Conservation (phyloP, 1,140 invertebrate species). For the Belonocnema kinseyi region DNA sequence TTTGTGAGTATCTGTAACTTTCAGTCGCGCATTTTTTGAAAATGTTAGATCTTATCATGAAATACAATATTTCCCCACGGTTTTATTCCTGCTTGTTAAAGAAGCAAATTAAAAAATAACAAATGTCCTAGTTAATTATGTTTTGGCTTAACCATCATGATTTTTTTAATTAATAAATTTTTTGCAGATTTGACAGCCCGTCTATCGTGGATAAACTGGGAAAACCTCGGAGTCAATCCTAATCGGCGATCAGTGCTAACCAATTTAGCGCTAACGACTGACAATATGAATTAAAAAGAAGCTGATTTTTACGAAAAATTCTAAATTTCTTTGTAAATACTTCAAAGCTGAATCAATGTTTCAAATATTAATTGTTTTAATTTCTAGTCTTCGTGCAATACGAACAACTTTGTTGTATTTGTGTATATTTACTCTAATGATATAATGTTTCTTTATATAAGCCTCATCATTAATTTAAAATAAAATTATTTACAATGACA, state of each 20-base stretch:
- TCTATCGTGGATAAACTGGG: conserved; percentile 99
- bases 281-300: conserved; percentile 79
- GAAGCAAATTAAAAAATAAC: too few relatives aligned
- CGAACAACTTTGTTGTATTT: conserved; percentile 56
- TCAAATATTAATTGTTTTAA: conserved; percentile 50
- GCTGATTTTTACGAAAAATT: conserved; percentile 36
- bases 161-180: conserved; percentile 39
- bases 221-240: conserved; percentile 95
- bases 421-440: conserved; percentile 26
- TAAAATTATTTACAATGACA: too few relatives aligned
- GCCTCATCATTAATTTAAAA: not conserved
- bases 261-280: conserved; percentile 86
- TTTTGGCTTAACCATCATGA: not conserved
- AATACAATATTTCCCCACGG: too few relatives aligned
- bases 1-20: too few relatives aligned
- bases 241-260: conserved; percentile 88
- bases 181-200: conserved; percentile 94
- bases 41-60: too few relatives aligned
- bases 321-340: conserved; percentile 67
- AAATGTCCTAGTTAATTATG: too few relatives aligned
- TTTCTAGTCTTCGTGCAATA: conserved; percentile 71
- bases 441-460: conserved; percentile 15
- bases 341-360: conserved; percentile 49
- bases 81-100: too few relatives aligned
- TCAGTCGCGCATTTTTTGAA: too few relatives aligned